phyloP scores from a whole-genome alignment of 2,888 invertebrate species.

The Didymodactylos carnosus region DNA sequence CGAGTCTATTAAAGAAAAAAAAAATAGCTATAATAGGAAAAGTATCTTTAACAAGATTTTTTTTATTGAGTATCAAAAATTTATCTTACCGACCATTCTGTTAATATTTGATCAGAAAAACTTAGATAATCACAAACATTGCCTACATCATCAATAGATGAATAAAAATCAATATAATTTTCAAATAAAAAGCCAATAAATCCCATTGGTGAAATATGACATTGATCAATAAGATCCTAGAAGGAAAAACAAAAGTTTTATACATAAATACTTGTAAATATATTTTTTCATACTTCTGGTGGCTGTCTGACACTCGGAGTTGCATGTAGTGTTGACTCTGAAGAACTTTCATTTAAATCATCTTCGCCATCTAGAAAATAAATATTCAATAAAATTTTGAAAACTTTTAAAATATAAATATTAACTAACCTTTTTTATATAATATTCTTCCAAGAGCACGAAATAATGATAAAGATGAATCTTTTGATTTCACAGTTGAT shows the following conservation, averaged over 20 bases:
- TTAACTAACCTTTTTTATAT: neutral
- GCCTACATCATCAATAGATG: neutral
- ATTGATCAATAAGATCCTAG: neutral
- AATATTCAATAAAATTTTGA: neutral
- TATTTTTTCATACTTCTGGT: neutral
- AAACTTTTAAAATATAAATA: neutral
- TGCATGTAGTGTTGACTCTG: too few relatives aligned
- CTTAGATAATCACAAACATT: neutral
- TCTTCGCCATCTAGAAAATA: neutral
- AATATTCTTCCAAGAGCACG: constrained; percentile 8
- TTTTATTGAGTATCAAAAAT: neutral
- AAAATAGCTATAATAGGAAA: neutral
- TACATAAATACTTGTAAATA: neutral
- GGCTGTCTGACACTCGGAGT: too few relatives aligned
- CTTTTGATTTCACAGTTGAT: neutral
- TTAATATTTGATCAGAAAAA: neutral
- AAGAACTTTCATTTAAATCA: too few relatives aligned
- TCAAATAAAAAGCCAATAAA: neutral
- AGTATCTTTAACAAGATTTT: neutral
- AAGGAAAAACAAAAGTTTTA: neutral
- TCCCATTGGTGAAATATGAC: neutral
- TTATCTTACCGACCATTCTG: neutral
- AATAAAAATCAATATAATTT: neutral
- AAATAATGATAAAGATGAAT: constrained; percentile 8
- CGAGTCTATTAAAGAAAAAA: neutral